Evolutionary conservation across 2,797 vertebrate genomes (phyloP).

Genomic region (Danio albolineatus): DNA sequence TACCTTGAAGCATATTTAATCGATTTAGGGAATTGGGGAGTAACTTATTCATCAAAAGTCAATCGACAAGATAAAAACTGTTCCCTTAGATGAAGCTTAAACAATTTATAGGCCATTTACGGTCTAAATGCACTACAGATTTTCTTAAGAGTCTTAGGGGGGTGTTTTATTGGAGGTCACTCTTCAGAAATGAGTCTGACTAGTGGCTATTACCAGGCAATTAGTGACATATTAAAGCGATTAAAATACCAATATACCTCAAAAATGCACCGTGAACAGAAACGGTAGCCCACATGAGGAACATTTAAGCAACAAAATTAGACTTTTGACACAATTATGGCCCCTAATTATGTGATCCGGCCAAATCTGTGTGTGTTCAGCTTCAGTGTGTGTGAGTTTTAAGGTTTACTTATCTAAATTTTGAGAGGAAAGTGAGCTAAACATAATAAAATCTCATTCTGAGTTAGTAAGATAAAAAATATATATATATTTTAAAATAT

Average conservation of each 20-base stretch:
- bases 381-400: background rate
- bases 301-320: background rate
- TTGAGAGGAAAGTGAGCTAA: background rate
- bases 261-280: background rate
- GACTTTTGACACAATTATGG: background rate
- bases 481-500: too few species aligned
- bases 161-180: constrained; percentile 10
- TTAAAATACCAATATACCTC: constrained; percentile 10
- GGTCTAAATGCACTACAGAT: background rate
- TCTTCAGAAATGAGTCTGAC: background rate
- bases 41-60: background rate
- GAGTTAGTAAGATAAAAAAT: too few species aligned
- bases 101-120: background rate
- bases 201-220: constrained; percentile 1
- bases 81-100: background rate
- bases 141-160: background rate
- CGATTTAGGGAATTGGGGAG: background rate
- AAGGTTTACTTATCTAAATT: background rate
- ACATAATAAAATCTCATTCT: background rate
- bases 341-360: background rate
- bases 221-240: background rate
- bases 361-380: background rate
- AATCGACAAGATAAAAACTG: background rate
- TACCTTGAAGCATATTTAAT: constrained; percentile 6
- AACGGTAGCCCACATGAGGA: background rate